A percentile compares a stretch with the other conserved stretches of the same genome.
phyloP scores from a whole-genome alignment of 2,888 invertebrate genomes.

The Troides helena region DNA sequence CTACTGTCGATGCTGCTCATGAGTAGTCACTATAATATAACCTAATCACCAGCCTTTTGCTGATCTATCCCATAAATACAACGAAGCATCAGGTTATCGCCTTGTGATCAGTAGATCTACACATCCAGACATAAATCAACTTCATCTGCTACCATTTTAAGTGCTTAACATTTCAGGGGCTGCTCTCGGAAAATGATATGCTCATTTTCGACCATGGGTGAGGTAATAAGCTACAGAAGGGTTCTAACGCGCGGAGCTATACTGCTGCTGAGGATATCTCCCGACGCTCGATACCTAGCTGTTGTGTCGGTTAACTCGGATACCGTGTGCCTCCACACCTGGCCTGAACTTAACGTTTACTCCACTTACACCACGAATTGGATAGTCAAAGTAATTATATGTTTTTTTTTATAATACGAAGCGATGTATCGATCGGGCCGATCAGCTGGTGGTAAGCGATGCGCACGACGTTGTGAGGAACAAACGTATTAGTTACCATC shows the following conservation, averaged over 20 bases:
- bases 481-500: too few relatives aligned
- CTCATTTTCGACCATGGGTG: slow-evolving; percentile 42
- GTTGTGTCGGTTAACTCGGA: slow-evolving; percentile 44
- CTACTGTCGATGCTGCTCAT: too few relatives aligned
- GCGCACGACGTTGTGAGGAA: too few relatives aligned
- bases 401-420: background rate
- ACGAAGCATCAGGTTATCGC: too few relatives aligned
- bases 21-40: too few relatives aligned
- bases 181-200: slow-evolving; percentile 56
- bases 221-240: slow-evolving; percentile 37
- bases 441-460: too few relatives aligned
- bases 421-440: too few relatives aligned
- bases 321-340: slow-evolving; percentile 48
- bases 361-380: slow-evolving; percentile 42
- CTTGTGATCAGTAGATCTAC: too few relatives aligned
- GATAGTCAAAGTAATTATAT: slow-evolving; percentile 51
- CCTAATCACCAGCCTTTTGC: too few relatives aligned
- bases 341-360: slow-evolving; percentile 53
- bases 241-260: slow-evolving; percentile 37
- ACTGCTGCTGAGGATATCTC: slow-evolving; percentile 55
- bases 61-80: too few relatives aligned
- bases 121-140: too few relatives aligned
- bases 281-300: slow-evolving; percentile 62
- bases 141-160: background rate
- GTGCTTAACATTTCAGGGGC: slow-evolving; percentile 47